These are phyloP conservation scores for Gryllus bimaculatus DNA, from an alignment of 1,140 invertebrate species.

Conservation along the genomic window DNA sequence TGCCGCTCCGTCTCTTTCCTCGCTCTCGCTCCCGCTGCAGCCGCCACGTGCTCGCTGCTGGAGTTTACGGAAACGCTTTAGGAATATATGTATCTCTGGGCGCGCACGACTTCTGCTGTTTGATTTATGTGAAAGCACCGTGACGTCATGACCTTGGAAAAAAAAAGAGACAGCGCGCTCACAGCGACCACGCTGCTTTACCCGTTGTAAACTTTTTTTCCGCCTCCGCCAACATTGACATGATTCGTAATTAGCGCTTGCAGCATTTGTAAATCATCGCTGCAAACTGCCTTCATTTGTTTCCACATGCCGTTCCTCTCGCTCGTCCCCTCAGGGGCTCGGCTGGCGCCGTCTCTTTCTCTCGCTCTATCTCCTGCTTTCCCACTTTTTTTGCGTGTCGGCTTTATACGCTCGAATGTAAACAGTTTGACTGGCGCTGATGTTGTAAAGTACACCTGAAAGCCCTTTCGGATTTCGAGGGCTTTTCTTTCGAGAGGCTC, in stretches of 20 bases:
- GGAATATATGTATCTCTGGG: neutral
- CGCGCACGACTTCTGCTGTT: neutral
- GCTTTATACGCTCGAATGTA: constrained; percentile 13
- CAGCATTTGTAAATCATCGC: neutral
- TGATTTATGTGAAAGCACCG: neutral
- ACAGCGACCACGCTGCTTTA: neutral
- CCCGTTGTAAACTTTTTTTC: neutral
- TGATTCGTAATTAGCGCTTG: neutral
- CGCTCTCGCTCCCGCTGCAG: neutral
- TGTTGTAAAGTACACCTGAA: constrained; percentile 1
- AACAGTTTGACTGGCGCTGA: constrained; percentile 3
- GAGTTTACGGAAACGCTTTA: neutral
- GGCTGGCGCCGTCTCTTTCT: constrained; percentile 18
- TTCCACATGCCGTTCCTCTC: constrained; percentile 9
- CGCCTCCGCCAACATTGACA: neutral
- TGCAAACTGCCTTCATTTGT: neutral
- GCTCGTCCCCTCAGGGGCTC: neutral
- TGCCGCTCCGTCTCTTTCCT: neutral
- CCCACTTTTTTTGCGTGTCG: constrained; percentile 9
- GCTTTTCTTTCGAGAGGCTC: neutral
- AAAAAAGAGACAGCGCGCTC: neutral
- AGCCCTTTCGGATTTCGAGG: neutral
- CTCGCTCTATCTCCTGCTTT: constrained; percentile 16
- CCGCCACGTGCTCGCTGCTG: too few relatives aligned
- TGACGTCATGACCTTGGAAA: neutral